A percentile compares a stretch with the other conserved stretches of the same genome.
phyloP scores from a whole-genome alignment of 2,797 vertebrate species.

The Coluber constrictor region DNA sequence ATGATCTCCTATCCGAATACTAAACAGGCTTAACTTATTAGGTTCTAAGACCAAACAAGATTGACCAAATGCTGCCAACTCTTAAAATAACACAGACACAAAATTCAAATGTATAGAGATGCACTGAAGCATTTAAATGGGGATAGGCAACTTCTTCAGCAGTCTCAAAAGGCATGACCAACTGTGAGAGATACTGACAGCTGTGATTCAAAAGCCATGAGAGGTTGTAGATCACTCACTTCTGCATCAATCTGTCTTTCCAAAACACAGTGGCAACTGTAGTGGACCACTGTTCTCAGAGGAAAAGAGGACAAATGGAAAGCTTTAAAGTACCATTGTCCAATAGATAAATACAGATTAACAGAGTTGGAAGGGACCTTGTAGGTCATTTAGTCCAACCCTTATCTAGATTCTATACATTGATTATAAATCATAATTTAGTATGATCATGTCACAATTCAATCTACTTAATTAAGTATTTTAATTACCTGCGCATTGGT shows the following conservation, averaged over 20 bases:
- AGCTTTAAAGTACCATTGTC: neutral
- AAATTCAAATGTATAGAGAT: neutral
- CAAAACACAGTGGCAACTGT: neutral
- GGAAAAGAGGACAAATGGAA: neutral
- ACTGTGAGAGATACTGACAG: neutral
- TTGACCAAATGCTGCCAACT: neutral
- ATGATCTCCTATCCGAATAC: neutral
- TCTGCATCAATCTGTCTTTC: neutral
- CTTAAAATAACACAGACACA: neutral
- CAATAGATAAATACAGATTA: neutral
- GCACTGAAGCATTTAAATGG: neutral
- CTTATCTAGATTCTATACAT: neutral
- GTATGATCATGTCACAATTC: neutral
- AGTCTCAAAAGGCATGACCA: neutral
- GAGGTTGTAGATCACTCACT: neutral
- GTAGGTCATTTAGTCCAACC: neutral
- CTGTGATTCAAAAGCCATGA: neutral
- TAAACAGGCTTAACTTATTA: neutral
- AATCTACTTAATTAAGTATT: neutral
- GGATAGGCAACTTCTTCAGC: neutral
- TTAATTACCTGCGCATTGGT: slow-evolving; percentile 89
- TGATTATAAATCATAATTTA: neutral
- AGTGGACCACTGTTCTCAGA: neutral
- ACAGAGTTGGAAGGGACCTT: neutral
- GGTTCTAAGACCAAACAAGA: neutral